Evolutionary conservation across 2,888 invertebrate genomes (phyloP).

Genomic region (Chaetogeoica ovagalla): DNA sequence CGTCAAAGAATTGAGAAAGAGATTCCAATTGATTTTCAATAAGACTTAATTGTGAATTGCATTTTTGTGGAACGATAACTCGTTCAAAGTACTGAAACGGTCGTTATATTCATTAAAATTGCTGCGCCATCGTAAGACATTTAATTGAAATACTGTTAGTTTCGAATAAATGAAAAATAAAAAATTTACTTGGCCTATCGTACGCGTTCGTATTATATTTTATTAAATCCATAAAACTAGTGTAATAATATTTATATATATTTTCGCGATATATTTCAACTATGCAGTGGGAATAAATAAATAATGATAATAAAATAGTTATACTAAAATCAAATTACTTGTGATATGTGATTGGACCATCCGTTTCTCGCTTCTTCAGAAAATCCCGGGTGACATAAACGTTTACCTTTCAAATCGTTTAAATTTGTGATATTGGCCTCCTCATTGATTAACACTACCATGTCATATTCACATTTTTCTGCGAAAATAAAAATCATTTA

Average conservation of each 20-base stretch:
- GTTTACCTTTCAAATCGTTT: constrained; percentile 69
- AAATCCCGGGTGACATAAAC: constrained; percentile 80
- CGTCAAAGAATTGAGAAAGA: constrained; percentile 73
- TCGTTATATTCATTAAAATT: neutral
- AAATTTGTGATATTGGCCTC: constrained; percentile 63
- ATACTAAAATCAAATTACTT: constrained; percentile 63
- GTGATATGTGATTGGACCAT: constrained; percentile 75
- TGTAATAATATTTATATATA: too few relatives aligned
- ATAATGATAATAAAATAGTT: neutral
- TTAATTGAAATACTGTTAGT: neutral
- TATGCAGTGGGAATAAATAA: neutral
- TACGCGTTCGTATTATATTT: too few relatives aligned
- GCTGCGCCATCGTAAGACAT: too few relatives aligned
- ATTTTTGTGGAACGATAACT: constrained; percentile 70
- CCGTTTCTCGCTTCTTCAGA: constrained; percentile 68
- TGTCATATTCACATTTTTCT: constrained; percentile 53
- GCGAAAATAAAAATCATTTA: neutral
- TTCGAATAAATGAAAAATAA: neutral
- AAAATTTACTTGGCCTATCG: too few relatives aligned
- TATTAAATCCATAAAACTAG: too few relatives aligned
- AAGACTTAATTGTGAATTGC: constrained; percentile 71
- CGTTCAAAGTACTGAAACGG: constrained; percentile 71
- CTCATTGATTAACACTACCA: constrained; percentile 52
- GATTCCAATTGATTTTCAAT: constrained; percentile 77
- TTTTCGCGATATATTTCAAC: neutral